A percentile compares a stretch with the other conserved stretches of the same genome.
These are phyloP conservation scores for Himalopsyche anomala DNA, from an alignment of 2,888 invertebrate genomes.

Conservation along the genomic window DNA sequence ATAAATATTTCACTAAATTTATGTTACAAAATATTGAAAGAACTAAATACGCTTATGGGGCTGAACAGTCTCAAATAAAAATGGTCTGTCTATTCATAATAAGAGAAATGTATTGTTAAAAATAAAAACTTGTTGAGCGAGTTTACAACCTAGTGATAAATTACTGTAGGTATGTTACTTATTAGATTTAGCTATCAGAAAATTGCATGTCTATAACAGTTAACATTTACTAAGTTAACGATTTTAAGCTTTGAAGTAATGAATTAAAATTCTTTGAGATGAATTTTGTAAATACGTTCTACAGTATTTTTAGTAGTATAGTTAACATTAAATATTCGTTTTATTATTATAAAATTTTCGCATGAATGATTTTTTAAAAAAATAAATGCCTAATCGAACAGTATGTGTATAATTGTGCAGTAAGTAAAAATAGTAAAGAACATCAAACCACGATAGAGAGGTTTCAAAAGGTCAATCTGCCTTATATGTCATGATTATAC, in stretches of 20 bases:
- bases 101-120: conserved; percentile 23
- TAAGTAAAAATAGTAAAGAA: too few species aligned
- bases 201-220: not conserved
- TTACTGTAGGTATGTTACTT: not conserved
- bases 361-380: too few species aligned
- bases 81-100: conserved; percentile 53
- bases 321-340: too few species aligned
- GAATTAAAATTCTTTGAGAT: not conserved
- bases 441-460: too few species aligned
- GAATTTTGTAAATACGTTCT: too few species aligned
- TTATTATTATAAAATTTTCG: too few species aligned
- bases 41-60: conserved; percentile 61
- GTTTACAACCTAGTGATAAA: not conserved
- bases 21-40: conserved; percentile 54
- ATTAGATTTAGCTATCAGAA: conserved; percentile 10
- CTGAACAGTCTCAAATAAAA: conserved; percentile 51
- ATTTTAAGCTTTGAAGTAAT: not conserved
- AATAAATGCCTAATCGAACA: too few species aligned
- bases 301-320: too few species aligned
- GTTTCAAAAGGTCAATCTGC: too few species aligned
- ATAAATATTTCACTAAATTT: not conserved
- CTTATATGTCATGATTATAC: too few species aligned
- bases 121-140: conserved; percentile 4
- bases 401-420: too few species aligned
- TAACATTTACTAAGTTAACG: not conserved